Evolutionary conservation across 2,797 vertebrate species (phyloP).

Genomic region (Poeciliopsis infans): DNA sequence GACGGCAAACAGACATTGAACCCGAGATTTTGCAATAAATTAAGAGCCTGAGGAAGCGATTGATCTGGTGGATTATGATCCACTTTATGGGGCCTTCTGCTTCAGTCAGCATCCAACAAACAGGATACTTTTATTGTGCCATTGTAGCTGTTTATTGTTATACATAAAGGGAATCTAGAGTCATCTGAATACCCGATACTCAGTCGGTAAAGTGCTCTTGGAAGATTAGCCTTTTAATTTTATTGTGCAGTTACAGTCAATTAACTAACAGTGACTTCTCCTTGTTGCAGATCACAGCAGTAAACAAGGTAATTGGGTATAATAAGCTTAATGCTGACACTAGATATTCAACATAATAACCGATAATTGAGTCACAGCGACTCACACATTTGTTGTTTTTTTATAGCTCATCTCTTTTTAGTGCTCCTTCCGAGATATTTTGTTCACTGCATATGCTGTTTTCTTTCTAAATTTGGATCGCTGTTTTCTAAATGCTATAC

Average conservation of each 20-base stretch:
- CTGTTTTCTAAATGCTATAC: background rate
- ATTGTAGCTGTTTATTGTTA: background rate
- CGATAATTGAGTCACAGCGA: background rate
- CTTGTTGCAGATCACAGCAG: constrained; percentile 1
- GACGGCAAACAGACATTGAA: background rate
- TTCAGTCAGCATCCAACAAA: background rate
- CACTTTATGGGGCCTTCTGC: background rate
- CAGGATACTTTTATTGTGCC: background rate
- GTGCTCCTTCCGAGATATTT: background rate
- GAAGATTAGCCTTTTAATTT: constrained; percentile 4
- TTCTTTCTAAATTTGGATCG: background rate
- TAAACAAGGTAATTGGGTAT: constrained; percentile 9
- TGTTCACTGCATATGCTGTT: background rate
- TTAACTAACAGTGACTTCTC: constrained; percentile 7
- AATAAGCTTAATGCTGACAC: constrained; percentile 6
- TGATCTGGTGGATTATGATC: background rate
- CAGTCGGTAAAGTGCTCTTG: background rate
- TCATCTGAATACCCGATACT: background rate
- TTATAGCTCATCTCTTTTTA: background rate
- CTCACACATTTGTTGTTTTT: background rate
- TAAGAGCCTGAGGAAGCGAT: background rate
- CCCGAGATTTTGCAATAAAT: background rate
- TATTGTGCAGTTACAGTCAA: constrained; percentile 1
- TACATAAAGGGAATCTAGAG: constrained; percentile 2
- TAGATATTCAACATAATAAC: background rate